These are phyloP conservation scores for Sinonovacula constricta DNA, from an alignment of 1,140 invertebrate species.

Conservation along the genomic window DNA sequence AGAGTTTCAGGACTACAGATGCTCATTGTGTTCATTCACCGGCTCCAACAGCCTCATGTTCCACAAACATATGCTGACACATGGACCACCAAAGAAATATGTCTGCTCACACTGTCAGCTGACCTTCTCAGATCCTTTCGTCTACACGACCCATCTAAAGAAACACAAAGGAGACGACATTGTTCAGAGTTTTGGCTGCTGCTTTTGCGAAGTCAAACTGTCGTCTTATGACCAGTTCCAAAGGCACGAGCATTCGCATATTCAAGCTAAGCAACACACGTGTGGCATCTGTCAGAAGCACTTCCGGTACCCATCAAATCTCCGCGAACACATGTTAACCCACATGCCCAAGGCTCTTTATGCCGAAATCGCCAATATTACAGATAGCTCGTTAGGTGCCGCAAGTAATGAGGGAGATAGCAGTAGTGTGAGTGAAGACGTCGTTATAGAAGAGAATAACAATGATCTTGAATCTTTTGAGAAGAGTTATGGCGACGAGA, in stretches of 20 bases:
- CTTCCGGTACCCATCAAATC: conserved; percentile 59
- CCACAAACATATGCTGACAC: conserved; percentile 67
- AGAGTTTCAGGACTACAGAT: conserved; percentile 65
- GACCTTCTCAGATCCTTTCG: conserved; percentile 66
- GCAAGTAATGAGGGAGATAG: neutral
- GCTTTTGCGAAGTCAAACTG: conserved; percentile 62
- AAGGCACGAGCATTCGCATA: conserved; percentile 69
- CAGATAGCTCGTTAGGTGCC: no score
- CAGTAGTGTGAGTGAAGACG: neutral
- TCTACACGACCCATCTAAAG: conserved; percentile 66
- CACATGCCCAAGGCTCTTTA: conserved; percentile 49
- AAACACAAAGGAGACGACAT: conserved; percentile 61
- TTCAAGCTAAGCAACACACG: conserved; percentile 59
- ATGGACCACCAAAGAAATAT: conserved; percentile 58
- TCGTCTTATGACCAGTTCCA: conserved; percentile 65
- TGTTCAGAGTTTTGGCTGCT: conserved; percentile 62
- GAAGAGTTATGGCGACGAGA: neutral
- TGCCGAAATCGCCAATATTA: no score
- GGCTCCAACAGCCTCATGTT: conserved; percentile 63
- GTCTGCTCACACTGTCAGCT: conserved; percentile 60
- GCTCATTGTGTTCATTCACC: conserved; percentile 64
- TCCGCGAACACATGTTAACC: conserved; percentile 61
- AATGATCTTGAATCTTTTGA: conserved; percentile 1
- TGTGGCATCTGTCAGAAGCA: conserved; percentile 64
- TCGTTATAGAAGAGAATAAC: conserved; percentile 21